Percentiles rank a stretch among this genome's conserved stretches.
These are phyloP conservation scores for Acleris holmiana DNA, from an alignment of 2,888 invertebrate genomes.

Conservation along the genomic window DNA sequence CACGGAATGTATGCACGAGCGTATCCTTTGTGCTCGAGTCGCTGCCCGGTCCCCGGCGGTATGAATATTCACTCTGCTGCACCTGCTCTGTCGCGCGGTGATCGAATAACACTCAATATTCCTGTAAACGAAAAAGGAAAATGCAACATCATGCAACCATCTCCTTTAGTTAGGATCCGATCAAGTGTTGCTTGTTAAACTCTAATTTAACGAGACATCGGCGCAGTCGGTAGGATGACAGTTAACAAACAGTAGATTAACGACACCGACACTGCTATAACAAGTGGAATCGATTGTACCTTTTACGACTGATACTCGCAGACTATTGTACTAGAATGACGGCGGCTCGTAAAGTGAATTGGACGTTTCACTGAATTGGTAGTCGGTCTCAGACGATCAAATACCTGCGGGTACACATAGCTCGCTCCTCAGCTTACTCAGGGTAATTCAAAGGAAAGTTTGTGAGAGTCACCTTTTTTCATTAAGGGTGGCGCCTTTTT, in stretches of 20 bases:
- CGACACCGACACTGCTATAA: slow-evolving; percentile 7
- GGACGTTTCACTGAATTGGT: slow-evolving; percentile 16
- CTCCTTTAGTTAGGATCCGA: background rate
- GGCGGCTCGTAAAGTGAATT: slow-evolving; percentile 28
- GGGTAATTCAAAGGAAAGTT: too few species aligned
- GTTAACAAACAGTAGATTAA: slow-evolving; percentile 8
- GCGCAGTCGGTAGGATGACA: background rate
- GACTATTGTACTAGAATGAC: slow-evolving; percentile 15
- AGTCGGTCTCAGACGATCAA: slow-evolving; percentile 5
- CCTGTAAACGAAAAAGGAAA: background rate
- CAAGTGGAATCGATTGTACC: slow-evolving; percentile 19
- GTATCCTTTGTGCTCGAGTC: background rate
- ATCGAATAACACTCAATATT: slow-evolving; percentile 5
- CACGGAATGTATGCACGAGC: background rate
- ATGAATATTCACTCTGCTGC: slow-evolving; percentile 5
- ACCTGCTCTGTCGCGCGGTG: background rate
- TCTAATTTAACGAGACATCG: background rate
- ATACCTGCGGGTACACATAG: background rate
- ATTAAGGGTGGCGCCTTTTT: too few species aligned
- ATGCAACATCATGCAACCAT: background rate
- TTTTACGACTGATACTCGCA: slow-evolving; percentile 12
- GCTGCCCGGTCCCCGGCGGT: background rate
- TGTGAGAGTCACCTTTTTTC: too few species aligned
- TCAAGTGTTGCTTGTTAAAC: background rate
- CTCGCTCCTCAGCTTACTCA: too few species aligned